Conservation (phyloP, 2,888 invertebrate species). For the Rotaria sp. region DNA sequence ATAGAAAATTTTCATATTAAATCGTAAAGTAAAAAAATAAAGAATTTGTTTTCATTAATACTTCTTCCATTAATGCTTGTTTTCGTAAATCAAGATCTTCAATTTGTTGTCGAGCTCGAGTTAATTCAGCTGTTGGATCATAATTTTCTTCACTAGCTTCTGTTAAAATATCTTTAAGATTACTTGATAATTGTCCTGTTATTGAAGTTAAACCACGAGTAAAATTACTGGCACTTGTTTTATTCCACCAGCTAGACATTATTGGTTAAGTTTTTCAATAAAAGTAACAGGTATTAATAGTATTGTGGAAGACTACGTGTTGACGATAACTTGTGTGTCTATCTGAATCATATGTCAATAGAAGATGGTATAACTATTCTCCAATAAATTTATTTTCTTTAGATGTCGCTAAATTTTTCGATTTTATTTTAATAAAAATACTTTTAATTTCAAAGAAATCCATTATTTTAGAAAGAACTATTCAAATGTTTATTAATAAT, state of each 20-base stretch:
- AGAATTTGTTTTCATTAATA: not conserved
- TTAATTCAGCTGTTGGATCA: constrained; percentile 20
- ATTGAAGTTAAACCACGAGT: not conserved
- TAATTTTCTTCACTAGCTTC: constrained; percentile 6
- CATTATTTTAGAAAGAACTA: not conserved
- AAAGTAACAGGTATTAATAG: not conserved
- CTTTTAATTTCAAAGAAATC: not conserved
- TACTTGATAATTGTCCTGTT: not conserved
- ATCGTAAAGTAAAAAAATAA: not conserved
- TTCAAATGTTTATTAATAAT: too few species aligned
- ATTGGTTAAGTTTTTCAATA: not conserved
- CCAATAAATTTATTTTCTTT: not conserved
- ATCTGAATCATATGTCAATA: not conserved
- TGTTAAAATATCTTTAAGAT: not conserved
- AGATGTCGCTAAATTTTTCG: not conserved
- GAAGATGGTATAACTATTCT: not conserved
- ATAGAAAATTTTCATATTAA: not conserved
- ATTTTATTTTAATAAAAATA: not conserved
- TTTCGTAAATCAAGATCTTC: constrained; percentile 14
- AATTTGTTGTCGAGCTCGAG: not conserved
- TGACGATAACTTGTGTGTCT: not conserved
- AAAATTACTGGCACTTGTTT: not conserved
- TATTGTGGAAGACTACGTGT: not conserved
- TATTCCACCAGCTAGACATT: not conserved
- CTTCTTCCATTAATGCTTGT: not conserved